Base-by-base conservation (phyloP, 2,888 invertebrate genomes). In the Drosophila nr. medialis region DNA sequence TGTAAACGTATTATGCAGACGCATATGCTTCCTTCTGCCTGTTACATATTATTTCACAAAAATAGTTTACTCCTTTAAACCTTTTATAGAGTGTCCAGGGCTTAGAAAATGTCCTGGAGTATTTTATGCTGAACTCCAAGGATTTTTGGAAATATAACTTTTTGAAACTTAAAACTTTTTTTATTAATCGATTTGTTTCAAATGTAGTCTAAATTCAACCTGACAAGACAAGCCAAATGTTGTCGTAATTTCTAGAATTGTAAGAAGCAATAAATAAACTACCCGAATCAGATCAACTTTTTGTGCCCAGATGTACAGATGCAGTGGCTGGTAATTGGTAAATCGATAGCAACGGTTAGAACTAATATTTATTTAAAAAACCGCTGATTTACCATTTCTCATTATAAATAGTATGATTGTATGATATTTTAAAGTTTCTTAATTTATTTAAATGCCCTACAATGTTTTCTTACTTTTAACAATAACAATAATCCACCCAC, bases 401-500 rank as follows among this genome's bases (percentile, higher is more conserved):
- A 18, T 18, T 18, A 38, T 18, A 38, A 38, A 18, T 38, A 18
- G 8, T 38, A 18, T 8, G 38, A 21, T 32, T 34, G 30, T 1
- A 18, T 2, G 3, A n/a, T 34, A 40, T n/a, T 1, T 27, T 29
- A 6, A 7, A 34, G n/a, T n/a, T 5, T 21, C 29, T 15, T 5
- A 38, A 54, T 36, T 10, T 18, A 34, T 27, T 24, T 6, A 54
- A 27, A 18, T 36, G 24, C 27, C 11, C n/a, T 29, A 29, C 29
- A 29, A 58, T 15, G 55, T 18, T 7, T 42, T 10, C 6, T 8
- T 5, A 29, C 6, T 18, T 60, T 48, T 13, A 54, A 61, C n/a
- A 59, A 32, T 50, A 34, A 53, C 45, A 40, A 38, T 24, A 36
- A 40, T 27, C 21, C 24, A 6, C 6, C 24, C 49, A 63, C 49